Percentiles rank a stretch among this genome's conserved stretches.
phyloP scores from a whole-genome alignment of 2,797 vertebrate species.

The Neosalanx taihuensis region DNA sequence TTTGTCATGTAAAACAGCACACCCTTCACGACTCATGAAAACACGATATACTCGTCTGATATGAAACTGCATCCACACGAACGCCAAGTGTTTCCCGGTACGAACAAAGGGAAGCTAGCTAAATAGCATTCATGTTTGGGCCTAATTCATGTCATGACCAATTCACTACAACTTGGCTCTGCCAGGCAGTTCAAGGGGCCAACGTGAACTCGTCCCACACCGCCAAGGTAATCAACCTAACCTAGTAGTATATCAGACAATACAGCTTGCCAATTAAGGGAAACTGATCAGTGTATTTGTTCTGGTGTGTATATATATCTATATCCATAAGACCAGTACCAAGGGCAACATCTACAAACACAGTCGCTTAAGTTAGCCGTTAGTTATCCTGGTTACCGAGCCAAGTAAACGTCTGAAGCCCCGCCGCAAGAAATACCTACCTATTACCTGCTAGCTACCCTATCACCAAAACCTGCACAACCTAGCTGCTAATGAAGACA shows the following conservation, averaged over 20 bases:
- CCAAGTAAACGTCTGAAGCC: too few species aligned
- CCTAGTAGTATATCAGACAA: too few species aligned
- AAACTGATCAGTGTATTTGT: too few species aligned
- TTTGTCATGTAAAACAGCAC: neutral
- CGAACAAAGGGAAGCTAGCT: conserved; percentile 64
- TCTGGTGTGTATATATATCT: too few species aligned
- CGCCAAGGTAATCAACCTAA: too few species aligned
- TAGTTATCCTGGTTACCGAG: conserved; percentile 14
- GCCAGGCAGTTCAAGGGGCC: neutral
- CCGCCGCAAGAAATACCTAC: too few species aligned
- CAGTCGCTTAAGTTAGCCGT: neutral
- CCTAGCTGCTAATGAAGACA: too few species aligned
- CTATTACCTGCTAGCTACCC: conserved; percentile 21
- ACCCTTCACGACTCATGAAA: neutral
- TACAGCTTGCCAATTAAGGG: too few species aligned
- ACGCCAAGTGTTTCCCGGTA: conserved; percentile 17
- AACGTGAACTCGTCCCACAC: neutral
- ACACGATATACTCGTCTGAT: neutral
- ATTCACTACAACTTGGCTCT: conserved; percentile 10
- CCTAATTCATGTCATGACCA: too few species aligned
- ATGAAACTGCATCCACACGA: neutral
- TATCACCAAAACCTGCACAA: neutral
- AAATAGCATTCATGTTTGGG: neutral
- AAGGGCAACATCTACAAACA: neutral
- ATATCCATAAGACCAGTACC: too few species aligned